phyloP scores from a whole-genome alignment of 2,888 invertebrate genomes.

The Conus canariensis region DNA sequence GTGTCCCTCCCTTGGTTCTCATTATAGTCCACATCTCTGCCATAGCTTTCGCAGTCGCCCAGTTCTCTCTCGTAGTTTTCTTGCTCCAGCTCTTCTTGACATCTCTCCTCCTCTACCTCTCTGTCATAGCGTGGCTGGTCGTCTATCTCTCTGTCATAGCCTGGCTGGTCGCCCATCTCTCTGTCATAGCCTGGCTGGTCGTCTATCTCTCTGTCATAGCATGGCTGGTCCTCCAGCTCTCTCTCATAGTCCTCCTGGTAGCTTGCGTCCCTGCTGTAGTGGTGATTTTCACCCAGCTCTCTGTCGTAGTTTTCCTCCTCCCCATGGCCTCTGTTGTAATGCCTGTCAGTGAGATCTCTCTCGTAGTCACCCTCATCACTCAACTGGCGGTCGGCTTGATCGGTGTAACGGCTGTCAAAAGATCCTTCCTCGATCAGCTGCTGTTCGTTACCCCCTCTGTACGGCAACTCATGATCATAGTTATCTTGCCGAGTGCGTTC shows the following conservation, averaged over 20 bases:
- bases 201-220: background rate
- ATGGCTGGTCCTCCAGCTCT: background rate
- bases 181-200: background rate
- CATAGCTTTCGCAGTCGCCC: background rate
- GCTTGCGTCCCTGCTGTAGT: background rate
- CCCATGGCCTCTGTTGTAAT: background rate
- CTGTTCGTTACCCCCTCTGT: background rate
- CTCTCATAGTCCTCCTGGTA: background rate
- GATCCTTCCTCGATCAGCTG: background rate
- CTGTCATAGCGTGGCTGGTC: too few relatives aligned
- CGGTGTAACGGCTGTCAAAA: background rate
- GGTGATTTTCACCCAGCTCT: background rate
- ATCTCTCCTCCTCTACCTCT: background rate
- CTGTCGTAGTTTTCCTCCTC: conserved; percentile 17
- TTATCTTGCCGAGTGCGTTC: too few relatives aligned
- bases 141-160: too few relatives aligned
- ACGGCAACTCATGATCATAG: background rate
- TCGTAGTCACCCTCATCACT: background rate
- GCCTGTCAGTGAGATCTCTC: background rate
- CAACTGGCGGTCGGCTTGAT: background rate
- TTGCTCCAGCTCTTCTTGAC: background rate
- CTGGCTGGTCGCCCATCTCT: background rate
- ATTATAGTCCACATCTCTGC: background rate
- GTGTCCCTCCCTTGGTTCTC: background rate
- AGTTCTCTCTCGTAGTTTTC: background rate